Conservation (phyloP, 2,113 vertebrate species). For the Tapirus terrestris region DNA sequence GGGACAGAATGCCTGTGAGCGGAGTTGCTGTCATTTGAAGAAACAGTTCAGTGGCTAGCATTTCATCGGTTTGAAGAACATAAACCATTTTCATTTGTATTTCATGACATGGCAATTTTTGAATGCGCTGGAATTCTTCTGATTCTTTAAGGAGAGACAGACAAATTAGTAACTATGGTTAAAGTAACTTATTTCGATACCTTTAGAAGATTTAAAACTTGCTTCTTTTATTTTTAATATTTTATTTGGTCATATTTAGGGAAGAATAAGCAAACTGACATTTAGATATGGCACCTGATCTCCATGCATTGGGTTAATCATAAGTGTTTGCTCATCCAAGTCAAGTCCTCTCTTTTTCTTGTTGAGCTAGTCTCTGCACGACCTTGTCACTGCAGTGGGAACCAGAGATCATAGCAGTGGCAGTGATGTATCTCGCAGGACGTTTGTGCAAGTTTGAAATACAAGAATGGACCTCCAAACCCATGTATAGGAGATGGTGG, state of each 20-base stretch:
- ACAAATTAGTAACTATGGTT: background rate
- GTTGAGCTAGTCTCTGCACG: constrained; percentile 93
- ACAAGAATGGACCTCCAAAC: constrained; percentile 98
- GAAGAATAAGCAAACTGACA: background rate
- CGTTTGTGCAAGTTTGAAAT: constrained; percentile 99
- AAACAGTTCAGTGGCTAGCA: background rate
- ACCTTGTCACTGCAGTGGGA: constrained; percentile 99
- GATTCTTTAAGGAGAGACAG: background rate
- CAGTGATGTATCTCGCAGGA: constrained; percentile 98
- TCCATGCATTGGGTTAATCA: background rate
- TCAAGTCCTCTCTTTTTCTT: background rate
- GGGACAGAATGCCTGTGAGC: background rate
- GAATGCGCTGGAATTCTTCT: background rate
- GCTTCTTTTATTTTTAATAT: background rate
- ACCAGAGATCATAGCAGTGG: constrained; percentile 98
- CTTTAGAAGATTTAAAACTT: background rate
- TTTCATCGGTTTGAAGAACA: background rate
- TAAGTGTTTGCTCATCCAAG: background rate
- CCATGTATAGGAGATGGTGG: constrained; percentile 98
- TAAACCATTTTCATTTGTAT: background rate
- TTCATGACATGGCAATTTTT: background rate
- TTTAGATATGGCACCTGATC: background rate
- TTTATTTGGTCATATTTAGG: background rate
- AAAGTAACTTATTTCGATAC: background rate
- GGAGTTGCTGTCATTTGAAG: background rate